phyloP scores from a whole-genome alignment of 2,113 vertebrate species.

The Lampris incognitus region DNA sequence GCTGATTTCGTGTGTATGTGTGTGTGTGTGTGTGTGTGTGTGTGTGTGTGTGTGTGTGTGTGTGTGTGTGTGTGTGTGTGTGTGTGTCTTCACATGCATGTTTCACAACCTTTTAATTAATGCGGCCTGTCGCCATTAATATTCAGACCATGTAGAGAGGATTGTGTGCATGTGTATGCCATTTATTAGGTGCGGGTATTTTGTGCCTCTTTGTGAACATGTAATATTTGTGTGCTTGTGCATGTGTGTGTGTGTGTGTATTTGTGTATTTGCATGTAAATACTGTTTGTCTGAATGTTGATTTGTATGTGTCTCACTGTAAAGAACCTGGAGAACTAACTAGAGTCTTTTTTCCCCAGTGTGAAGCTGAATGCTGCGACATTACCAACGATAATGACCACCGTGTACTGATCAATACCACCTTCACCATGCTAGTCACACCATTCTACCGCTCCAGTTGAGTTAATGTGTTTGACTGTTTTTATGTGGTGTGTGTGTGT shows the following conservation, averaged over 20 bases:
- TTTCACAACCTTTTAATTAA: conserved; percentile 11
- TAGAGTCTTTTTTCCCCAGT: neutral
- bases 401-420: conserved; percentile 38
- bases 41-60: conserved; percentile 3
- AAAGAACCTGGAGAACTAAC: neutral
- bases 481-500: conserved; percentile 10
- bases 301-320: neutral
- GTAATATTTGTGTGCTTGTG: neutral
- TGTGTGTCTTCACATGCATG: neutral
- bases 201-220: neutral
- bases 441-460: conserved; percentile 11
- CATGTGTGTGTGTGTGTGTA: neutral
- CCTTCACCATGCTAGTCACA: conserved; percentile 42
- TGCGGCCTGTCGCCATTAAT: neutral
- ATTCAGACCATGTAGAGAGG: conserved; percentile 6
- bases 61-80: conserved; percentile 3
- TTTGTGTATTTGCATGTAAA: neutral
- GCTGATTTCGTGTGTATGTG: conserved; percentile 2
- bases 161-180: neutral
- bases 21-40: conserved; percentile 12
- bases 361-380: conserved; percentile 10
- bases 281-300: neutral
- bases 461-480: neutral
- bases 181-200: neutral
- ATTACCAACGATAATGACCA: conserved; percentile 47